Base-by-base conservation (phyloP, 92 coral and sea anemone species). In the Actinernus sp. region DNA sequence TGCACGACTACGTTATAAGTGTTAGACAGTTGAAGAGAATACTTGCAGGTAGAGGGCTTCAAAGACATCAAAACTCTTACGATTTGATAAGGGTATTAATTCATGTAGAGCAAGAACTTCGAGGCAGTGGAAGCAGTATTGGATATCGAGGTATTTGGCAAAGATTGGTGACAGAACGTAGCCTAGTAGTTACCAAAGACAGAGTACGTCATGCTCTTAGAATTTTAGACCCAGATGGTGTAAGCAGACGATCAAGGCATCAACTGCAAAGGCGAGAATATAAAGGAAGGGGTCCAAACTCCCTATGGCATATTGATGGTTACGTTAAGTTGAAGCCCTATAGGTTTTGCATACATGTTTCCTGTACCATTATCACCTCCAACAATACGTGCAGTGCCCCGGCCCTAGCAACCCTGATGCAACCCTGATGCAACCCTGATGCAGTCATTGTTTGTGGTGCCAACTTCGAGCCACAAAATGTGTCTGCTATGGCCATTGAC, bases 121-220 rank as follows among this genome's bases (percentile, higher is more conserved):
- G 32, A 54, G 63, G 74, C 71, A 84, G 84, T 76, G 90, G 85
- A 68, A 43, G 61, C 37, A 50, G 67, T 31, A 29, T 72, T 74
- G 76, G 92, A 63, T 84, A 84, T 63, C 63, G 85, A 41, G 63
- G 80, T 56, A 70, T 76, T 49, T 78, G 69, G 73, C 84, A 83
- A 55, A 61, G 89, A 56, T 51, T 75, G 33, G 63, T 62, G 41
- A 54, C 45, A 36, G 75, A 76, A 39, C 81, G 59, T 39, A 39
- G 53, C 57, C 79, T 76, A 48, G 49, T 61, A 16, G 79, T 84
- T 63, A 54, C 52, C 49, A 71, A 80, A 48, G 87, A 80, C 50
- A 62, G 58, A 22, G 75, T 71, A 33, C 57, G 81, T 24, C 79
- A 61, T 44, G 69, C 74, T 54, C 55, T 80, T 26, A 62, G 81